Base-by-base conservation (phyloP, 53 echinoderm and acorn worm genomes). In the Echinarachnius parma region DNA sequence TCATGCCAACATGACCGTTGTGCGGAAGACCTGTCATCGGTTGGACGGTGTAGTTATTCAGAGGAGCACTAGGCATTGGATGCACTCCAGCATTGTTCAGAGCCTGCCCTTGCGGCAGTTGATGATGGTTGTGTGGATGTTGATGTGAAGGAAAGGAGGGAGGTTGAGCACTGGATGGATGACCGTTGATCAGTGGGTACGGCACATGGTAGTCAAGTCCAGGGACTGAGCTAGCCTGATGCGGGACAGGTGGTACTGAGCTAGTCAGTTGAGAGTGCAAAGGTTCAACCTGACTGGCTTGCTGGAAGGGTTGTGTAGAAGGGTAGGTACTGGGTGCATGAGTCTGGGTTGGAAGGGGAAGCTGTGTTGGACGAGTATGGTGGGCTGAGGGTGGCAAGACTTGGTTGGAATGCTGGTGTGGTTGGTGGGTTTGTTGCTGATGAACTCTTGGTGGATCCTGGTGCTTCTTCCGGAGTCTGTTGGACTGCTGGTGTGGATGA, bases 21-120 rank as follows among this genome's bases (percentile, higher is more conserved):
- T 50, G 50, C 49, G 37, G 11, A 14, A 30, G 9, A 46, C 29
- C 23, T 11, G 52, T 19, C 2, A 1, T 29, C 13, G 34, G 50
- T 8, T 37, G 69, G 31, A 37, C 32, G 53, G 37, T 26, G 20
- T 31, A 52, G 21, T 69, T 69, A 22, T 69, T 69, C 33, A 69
- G 69, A n/a, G n/a, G n/a, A n/a, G n/a, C n/a, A n/a, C n/a, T n/a
- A n/a, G n/a, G n/a, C 34, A 69, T 22, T 53, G 31, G 69, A 48
- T 46, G 66, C 26, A 25, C 46, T 28, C 42, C 42, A 39, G 42
- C 42, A 39, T 39, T 39, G 42, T 39, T 39, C 7, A 39, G 42
- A 13, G 42, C n/a, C n/a, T n/a, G n/a, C n/a, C n/a, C n/a, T n/a
- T n/a, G n/a, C n/a, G n/a, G n/a, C n/a, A n/a, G n/a, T n/a, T n/a